These are phyloP conservation scores for Drosophila melanosoma DNA, from an alignment of 2,888 invertebrate genomes.

Conservation along the genomic window DNA sequence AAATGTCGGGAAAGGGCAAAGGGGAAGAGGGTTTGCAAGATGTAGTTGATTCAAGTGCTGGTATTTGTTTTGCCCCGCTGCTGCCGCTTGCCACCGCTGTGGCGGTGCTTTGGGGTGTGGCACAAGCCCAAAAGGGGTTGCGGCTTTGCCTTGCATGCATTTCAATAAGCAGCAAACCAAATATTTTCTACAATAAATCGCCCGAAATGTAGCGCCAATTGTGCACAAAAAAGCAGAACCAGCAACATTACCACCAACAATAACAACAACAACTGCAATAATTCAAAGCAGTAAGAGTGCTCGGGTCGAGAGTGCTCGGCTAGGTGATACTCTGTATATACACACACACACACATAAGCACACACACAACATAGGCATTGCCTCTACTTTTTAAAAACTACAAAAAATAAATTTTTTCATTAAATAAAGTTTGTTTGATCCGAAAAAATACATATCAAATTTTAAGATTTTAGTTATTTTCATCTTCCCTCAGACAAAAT, in stretches of 20 bases:
- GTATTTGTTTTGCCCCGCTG: conserved; percentile 66
- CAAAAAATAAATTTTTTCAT: background rate
- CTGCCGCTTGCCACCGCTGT: conserved; percentile 36
- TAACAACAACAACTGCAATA: conserved; percentile 6
- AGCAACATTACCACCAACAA: background rate
- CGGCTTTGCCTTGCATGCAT: conserved; percentile 59
- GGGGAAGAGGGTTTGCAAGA: conserved; percentile 21
- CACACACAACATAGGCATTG: background rate
- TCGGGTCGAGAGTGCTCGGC: background rate
- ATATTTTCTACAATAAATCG: conserved; percentile 70
- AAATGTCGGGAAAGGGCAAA: too few species aligned
- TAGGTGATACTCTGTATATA: background rate
- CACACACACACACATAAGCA: background rate
- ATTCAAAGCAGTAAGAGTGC: background rate
- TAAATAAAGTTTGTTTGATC: background rate
- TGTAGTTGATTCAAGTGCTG: conserved; percentile 39
- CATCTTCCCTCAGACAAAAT: too few species aligned
- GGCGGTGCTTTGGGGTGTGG: conserved; percentile 11
- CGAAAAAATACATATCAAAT: background rate
- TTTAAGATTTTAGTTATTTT: too few species aligned
- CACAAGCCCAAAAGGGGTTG: conserved; percentile 29
- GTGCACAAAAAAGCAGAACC: conserved; percentile 38
- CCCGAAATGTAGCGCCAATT: conserved; percentile 55
- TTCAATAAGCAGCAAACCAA: conserved; percentile 70
- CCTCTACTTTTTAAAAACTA: background rate